Base-by-base conservation (phyloP, 1,140 invertebrate genomes). In the Hylaeus anthracinus region DNA sequence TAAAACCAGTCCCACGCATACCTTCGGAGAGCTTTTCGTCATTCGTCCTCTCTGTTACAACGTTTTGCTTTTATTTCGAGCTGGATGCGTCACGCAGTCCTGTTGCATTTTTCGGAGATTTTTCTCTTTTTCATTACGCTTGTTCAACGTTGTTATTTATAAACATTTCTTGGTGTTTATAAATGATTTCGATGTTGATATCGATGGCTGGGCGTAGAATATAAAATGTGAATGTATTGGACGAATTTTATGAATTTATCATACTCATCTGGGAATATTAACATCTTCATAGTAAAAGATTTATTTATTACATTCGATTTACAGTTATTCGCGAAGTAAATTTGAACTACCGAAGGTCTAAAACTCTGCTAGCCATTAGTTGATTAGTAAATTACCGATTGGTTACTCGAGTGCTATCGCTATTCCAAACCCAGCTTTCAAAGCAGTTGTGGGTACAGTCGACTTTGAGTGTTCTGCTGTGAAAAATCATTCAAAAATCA, bases 1-100 rank as follows among this genome's bases (percentile, higher is more conserved):
- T 89, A 89, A 88, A 89, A 84, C 77, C 67, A 77, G 74, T 58
- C 37, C 53, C 1, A 51, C 26, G 15, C 71, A 63, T 66, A 66
- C 56, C 64, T 71, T 69, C n/a, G 60, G 26, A 71, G 64, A 75
- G 74, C 66, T 74, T 82, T 76, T 61, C 74, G 80, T 82, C 69
- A 76, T 70, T 71, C 69, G 45, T 71, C 67, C 77, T n/a, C 61
- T 60, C 61, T 56, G 74, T 83, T 85, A 87, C 80, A 85, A 74
- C 73, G 73, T 85, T 85, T 83, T 79, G 83, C 76, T 87, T 87
- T 87, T 81, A 87, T 87, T 87, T 78, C 73, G 10, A 65, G 48
- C 51, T 53, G 56, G 72, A 45, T 45, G 26, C 66, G 58, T 72
- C 6, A 55, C 67, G 26, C 64, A 53, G 58, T 69, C 10, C 53